Conservation (phyloP, 2,113 vertebrate genomes). For the Myrmecophaga tridactyla region DNA sequence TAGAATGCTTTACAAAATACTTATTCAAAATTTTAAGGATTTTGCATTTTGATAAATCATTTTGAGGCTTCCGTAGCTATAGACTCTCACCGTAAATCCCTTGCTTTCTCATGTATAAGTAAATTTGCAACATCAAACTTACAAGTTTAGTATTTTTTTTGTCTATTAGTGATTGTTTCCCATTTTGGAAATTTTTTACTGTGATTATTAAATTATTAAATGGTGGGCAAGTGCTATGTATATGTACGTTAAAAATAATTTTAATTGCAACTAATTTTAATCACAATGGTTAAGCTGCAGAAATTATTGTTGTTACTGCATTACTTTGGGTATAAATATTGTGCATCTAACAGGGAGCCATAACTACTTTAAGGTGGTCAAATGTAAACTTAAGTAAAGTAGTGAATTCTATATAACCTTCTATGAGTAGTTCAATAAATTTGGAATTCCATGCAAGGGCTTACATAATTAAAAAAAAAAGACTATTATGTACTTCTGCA, state of each 20-base stretch:
- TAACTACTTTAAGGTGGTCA: conserved; percentile 86
- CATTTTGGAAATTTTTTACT: conserved; percentile 88
- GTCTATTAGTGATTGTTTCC: conserved; percentile 88
- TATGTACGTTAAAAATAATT: conserved; percentile 85
- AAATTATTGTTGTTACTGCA: conserved; percentile 84
- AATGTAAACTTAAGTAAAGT: conserved; percentile 91
- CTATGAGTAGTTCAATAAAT: conserved; percentile 89
- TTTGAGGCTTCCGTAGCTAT: conserved; percentile 84
- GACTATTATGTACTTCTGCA: not conserved
- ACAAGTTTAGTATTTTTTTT: conserved; percentile 85
- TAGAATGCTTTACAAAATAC: not conserved
- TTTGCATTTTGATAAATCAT: conserved; percentile 86
- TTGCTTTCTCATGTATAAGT: conserved; percentile 84
- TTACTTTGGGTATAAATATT: conserved; percentile 85
- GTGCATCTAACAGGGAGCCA: conserved; percentile 85
- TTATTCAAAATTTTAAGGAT: conserved; percentile 85
- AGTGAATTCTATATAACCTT: conserved; percentile 90
- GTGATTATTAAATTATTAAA: conserved; percentile 88
- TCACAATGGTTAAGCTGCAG: conserved; percentile 83
- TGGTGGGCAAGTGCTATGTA: conserved; percentile 86
- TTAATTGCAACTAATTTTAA: conserved; percentile 83
- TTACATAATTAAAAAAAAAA: conserved; percentile 74
- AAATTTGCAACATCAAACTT: conserved; percentile 80
- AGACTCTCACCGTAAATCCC: conserved; percentile 85
- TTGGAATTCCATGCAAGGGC: conserved; percentile 88